Percentiles rank a stretch among this genome's conserved stretches.
phyloP scores from a whole-genome alignment of 2,888 invertebrate species.

The Agrochola lota region DNA sequence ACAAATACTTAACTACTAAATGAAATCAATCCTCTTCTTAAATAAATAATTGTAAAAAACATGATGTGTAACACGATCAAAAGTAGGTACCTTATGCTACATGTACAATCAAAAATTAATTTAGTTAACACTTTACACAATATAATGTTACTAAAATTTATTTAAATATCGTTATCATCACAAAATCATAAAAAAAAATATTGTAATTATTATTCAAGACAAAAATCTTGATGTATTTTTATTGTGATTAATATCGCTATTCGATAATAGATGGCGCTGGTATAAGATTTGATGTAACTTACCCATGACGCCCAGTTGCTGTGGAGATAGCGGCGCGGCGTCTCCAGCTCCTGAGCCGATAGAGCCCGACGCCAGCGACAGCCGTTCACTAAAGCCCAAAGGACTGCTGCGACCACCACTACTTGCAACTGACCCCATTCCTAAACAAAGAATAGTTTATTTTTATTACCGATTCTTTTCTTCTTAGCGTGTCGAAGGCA shows the following conservation, averaged over 20 bases:
- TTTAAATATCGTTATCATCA: neutral
- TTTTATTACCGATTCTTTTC: neutral
- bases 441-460: slow-evolving; percentile 65
- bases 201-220: neutral
- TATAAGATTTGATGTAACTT: slow-evolving; percentile 81
- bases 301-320: slow-evolving; percentile 97
- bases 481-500: neutral
- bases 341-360: slow-evolving; percentile 90
- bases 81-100: neutral
- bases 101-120: neutral
- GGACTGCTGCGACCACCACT: slow-evolving; percentile 92
- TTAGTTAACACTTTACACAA: neutral
- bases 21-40: too few relatives aligned
- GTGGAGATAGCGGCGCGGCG: slow-evolving; percentile 94
- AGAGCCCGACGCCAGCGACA: slow-evolving; percentile 93
- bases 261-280: slow-evolving; percentile 81
- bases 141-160: neutral
- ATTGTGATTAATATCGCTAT: slow-evolving; percentile 61
- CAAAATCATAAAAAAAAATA: neutral
- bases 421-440: slow-evolving; percentile 92
- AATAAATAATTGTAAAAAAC: too few relatives aligned
- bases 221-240: neutral
- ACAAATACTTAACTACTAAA: rapidly evolving
- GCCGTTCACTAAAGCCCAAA: slow-evolving; percentile 91
- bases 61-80: neutral